Evolutionary conservation across 2,797 vertebrate species (phyloP).

Genomic region (Pterois miles): DNA sequence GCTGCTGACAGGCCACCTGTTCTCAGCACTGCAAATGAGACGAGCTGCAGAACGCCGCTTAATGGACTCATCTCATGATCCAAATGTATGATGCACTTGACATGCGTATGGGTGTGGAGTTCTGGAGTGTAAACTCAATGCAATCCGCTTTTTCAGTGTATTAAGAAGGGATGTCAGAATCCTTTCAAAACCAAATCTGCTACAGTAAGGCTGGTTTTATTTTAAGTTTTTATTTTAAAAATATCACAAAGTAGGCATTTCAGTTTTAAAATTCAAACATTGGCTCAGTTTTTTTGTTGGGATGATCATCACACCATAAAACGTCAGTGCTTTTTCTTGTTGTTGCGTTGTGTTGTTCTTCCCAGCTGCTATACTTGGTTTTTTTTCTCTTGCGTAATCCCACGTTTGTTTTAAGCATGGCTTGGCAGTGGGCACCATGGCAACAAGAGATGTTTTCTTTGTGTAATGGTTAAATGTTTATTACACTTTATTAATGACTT

Average conservation of each 20-base stretch:
- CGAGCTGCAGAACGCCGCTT: neutral
- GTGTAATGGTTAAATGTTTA: neutral
- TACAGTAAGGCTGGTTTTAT: too few relatives aligned
- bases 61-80: constrained; percentile 5
- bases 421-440: constrained; percentile 26
- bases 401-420: constrained; percentile 25
- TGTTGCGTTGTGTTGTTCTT: constrained; percentile 2
- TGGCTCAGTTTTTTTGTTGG: constrained; percentile 1
- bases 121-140: neutral
- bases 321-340: constrained; percentile 2
- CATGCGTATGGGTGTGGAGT: neutral
- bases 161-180: neutral
- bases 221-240: neutral
- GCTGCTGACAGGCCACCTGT: constrained; percentile 54
- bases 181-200: neutral
- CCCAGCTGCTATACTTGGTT: constrained; percentile 28
- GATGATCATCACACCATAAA: constrained; percentile 9
- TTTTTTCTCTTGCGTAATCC: constrained; percentile 15
- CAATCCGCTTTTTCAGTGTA: neutral
- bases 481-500: too few relatives aligned
- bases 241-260: neutral
- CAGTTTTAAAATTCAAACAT: neutral
- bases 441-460: constrained; percentile 41
- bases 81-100: neutral
- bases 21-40: constrained; percentile 56